These are phyloP conservation scores for Chalcis sispes DNA, from an alignment of 2,888 invertebrate genomes.

Conservation along the genomic window DNA sequence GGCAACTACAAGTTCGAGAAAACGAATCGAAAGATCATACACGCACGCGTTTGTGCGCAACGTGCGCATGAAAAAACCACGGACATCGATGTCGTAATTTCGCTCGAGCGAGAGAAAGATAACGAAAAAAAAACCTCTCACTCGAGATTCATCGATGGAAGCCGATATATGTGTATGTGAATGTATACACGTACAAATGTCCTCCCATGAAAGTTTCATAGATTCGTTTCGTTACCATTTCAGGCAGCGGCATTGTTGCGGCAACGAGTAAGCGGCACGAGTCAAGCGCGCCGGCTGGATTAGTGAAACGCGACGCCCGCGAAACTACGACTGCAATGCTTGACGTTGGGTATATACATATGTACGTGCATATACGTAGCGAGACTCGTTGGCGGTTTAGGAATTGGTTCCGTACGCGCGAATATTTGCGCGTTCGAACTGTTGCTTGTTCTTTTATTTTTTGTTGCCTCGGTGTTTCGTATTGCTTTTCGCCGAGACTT, in stretches of 20 bases:
- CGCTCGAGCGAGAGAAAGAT: background rate
- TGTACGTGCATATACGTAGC: background rate
- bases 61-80: background rate
- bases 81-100: constrained; percentile 20
- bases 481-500: constrained; percentile 27
- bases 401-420: constrained; percentile 39
- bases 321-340: constrained; percentile 10
- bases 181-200: background rate
- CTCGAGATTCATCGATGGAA: constrained; percentile 29
- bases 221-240: constrained; percentile 56
- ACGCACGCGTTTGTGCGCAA: background rate
- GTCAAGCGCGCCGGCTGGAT: background rate
- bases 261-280: constrained; percentile 25
- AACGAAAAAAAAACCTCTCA: background rate
- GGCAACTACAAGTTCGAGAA: background rate
- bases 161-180: too few relatives aligned
- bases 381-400: constrained; percentile 1
- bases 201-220: constrained; percentile 53
- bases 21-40: background rate
- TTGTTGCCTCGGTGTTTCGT: background rate
- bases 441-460: background rate
- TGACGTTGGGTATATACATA: too few relatives aligned
- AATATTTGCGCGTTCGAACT: constrained; percentile 47
- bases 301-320: background rate
- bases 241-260: constrained; percentile 45